Evolutionary conservation across 2,113 vertebrate species (phyloP).

Genomic region (Bambusicola thoracicus): DNA sequence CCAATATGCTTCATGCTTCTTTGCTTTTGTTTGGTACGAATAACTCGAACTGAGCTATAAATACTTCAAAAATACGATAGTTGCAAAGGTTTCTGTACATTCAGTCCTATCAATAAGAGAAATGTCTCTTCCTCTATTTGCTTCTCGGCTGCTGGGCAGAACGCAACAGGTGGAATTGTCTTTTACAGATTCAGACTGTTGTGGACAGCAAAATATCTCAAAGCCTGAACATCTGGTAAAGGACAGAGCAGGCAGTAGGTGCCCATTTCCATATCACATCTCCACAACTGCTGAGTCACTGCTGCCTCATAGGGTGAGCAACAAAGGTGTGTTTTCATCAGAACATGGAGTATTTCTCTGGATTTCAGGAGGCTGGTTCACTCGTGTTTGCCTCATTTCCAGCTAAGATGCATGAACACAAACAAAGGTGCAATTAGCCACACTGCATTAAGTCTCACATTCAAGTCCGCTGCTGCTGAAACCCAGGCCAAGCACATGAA

Average conservation of each 20-base stretch:
- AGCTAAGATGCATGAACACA: not conserved
- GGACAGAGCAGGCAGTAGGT: not conserved
- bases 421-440: not conserved
- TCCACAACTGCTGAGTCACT: not conserved
- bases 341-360: not conserved
- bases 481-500: not conserved
- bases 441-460: not conserved
- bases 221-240: not conserved
- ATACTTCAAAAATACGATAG: not conserved
- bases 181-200: not conserved
- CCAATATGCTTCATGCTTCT: conserved; percentile 35
- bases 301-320: not conserved
- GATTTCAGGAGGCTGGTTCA: not conserved
- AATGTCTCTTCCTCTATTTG: not conserved
- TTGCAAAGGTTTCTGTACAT: conserved; percentile 42
- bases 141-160: not conserved
- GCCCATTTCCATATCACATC: not conserved
- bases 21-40: conserved; percentile 55
- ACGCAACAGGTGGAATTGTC: not conserved
- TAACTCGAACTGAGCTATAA: conserved; percentile 41
- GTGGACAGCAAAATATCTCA: not conserved
- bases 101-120: conserved; percentile 24
- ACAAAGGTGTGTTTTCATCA: not conserved
- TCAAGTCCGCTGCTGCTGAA: fast-evolving
- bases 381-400: not conserved